Conservation (phyloP, 1,140 invertebrate genomes). For the Drosophila kohkoa region DNA sequence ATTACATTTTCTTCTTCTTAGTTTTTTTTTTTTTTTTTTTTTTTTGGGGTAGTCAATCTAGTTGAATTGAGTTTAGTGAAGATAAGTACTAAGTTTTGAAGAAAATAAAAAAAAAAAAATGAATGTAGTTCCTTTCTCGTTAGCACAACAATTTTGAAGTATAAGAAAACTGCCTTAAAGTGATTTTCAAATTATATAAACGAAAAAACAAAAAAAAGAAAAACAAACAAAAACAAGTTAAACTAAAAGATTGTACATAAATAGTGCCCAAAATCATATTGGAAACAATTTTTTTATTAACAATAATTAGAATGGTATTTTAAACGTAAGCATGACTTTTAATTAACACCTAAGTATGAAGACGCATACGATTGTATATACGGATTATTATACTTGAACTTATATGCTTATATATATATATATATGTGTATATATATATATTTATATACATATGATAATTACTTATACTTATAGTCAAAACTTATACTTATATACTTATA, state of each 20-base stretch:
- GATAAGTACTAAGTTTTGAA: conserved; percentile 1
- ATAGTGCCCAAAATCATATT: conserved; percentile 53
- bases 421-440: conserved; percentile 45
- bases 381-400: conserved; percentile 31
- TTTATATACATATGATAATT: conserved; percentile 33
- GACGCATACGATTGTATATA: conserved; percentile 62
- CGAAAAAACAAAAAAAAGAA: no score
- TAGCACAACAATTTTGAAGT: conserved; percentile 52
- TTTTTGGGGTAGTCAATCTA: neutral
- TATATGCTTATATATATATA: conserved; percentile 37
- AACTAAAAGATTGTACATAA: conserved; percentile 60
- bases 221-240: conserved; percentile 30
- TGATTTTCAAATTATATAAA: conserved; percentile 73
- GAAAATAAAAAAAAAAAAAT: conserved; percentile 2
- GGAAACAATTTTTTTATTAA: conserved; percentile 68
- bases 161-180: conserved; percentile 79
- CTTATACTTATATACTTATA: conserved; percentile 33
- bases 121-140: conserved; percentile 49
- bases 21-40: neutral
- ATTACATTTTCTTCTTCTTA: neutral
- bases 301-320: conserved; percentile 54
- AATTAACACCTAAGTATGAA: conserved; percentile 49
- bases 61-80: conserved; percentile 9
- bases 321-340: conserved; percentile 74
- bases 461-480: conserved; percentile 49